Evolutionary conservation across 1,140 invertebrate genomes (phyloP).

Genomic region (Thrips palmi): DNA sequence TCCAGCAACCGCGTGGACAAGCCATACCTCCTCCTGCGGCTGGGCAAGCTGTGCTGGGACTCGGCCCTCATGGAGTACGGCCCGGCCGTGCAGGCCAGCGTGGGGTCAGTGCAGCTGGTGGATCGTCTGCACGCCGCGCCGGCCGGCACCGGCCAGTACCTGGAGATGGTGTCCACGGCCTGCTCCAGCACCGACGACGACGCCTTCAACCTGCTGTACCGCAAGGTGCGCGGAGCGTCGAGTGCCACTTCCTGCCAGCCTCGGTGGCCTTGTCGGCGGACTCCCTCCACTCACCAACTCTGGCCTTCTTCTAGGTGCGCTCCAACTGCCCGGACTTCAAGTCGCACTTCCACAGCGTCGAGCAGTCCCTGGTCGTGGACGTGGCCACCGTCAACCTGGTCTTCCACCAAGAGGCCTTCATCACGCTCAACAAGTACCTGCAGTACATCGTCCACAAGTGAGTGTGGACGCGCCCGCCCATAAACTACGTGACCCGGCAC

Average conservation of each 20-base stretch:
- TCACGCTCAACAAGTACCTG: constrained; percentile 44
- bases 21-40: constrained; percentile 54
- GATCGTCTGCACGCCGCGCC: constrained; percentile 60
- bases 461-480: too few relatives aligned
- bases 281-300: too few relatives aligned
- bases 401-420: constrained; percentile 51
- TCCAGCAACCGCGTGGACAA: constrained; percentile 44
- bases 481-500: too few relatives aligned
- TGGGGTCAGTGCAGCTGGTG: constrained; percentile 50
- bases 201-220: constrained; percentile 51
- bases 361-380: constrained; percentile 56
- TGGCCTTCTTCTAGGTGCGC: constrained; percentile 36
- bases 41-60: constrained; percentile 51
- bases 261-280: too few relatives aligned
- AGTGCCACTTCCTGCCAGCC: too few relatives aligned
- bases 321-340: constrained; percentile 70
- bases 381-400: constrained; percentile 41
- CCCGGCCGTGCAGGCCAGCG: constrained; percentile 51
- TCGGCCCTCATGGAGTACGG: constrained; percentile 61
- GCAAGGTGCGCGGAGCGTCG: constrained; percentile 57
- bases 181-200: constrained; percentile 34
- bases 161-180: constrained; percentile 50
- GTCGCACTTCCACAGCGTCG: constrained; percentile 59
- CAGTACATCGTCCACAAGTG: constrained; percentile 27
- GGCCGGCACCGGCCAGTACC: constrained; percentile 52